A percentile compares a stretch with the other conserved stretches of the same genome.
Evolutionary conservation across 2,888 invertebrate species (phyloP).

Genomic region (Anticlea derivata): DNA sequence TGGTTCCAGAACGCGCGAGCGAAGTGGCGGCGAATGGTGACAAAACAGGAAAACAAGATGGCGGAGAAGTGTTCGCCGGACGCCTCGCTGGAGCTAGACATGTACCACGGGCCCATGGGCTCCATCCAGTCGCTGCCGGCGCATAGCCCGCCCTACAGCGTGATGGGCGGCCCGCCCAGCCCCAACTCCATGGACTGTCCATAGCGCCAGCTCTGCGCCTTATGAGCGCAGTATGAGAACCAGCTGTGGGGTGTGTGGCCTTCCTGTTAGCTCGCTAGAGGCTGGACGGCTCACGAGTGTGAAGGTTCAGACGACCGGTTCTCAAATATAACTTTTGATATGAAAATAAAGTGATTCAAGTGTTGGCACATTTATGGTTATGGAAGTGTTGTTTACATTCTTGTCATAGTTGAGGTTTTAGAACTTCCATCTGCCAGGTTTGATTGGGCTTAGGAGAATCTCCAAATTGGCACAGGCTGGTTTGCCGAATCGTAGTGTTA

Average conservation of each 20-base stretch:
- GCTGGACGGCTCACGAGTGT: background rate
- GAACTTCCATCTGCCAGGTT: slow-evolving; percentile 7
- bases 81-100: slow-evolving; percentile 85
- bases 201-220: slow-evolving; percentile 82
- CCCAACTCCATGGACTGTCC: slow-evolving; percentile 90
- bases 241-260: slow-evolving; percentile 24
- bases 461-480: background rate
- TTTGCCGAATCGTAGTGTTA: slow-evolving; percentile 2
- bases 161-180: slow-evolving; percentile 86
- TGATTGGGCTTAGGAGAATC: background rate
- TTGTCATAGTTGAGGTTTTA: slow-evolving; percentile 12
- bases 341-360: slow-evolving; percentile 25
- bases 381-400: slow-evolving; percentile 27
- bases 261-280: slow-evolving; percentile 16
- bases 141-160: slow-evolving; percentile 88
- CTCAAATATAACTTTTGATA: slow-evolving; percentile 16
- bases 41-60: slow-evolving; percentile 90
- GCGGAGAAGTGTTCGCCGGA: slow-evolving; percentile 88
- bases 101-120: slow-evolving; percentile 86
- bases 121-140: slow-evolving; percentile 86
- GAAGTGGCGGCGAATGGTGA: slow-evolving; percentile 95
- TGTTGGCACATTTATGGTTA: slow-evolving; percentile 28
- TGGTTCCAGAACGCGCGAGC: slow-evolving; percentile 98
- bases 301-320: slow-evolving; percentile 11
- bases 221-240: slow-evolving; percentile 56